Evolutionary conservation across 2,113 vertebrate species (phyloP).

Genomic region (Bubo bubo): DNA sequence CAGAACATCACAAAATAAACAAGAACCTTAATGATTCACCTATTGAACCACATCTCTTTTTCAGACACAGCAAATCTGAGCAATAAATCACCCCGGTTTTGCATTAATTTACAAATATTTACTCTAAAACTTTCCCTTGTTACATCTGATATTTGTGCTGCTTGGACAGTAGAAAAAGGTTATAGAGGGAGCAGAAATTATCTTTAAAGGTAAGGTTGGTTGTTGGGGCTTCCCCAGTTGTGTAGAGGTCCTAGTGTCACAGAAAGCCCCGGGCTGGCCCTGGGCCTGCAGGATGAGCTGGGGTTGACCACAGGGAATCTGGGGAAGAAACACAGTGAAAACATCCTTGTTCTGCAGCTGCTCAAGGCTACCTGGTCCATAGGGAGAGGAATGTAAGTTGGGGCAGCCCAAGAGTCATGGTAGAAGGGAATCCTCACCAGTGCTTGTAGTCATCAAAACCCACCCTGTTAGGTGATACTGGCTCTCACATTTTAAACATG

Average conservation of each 20-base stretch:
- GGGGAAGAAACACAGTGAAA: not conserved
- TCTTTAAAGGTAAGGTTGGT: not conserved
- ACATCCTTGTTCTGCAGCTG: not conserved
- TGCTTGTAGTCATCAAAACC: not conserved
- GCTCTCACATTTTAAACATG: fast-evolving
- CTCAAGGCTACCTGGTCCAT: not conserved
- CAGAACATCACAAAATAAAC: not conserved
- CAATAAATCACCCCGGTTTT: fast-evolving
- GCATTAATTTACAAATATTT: not conserved
- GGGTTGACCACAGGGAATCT: not conserved
- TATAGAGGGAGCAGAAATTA: not conserved
- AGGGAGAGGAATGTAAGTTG: not conserved
- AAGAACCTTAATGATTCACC: not conserved
- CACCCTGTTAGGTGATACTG: not conserved
- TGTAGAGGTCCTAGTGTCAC: not conserved
- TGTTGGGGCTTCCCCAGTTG: not conserved
- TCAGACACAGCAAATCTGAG: not conserved
- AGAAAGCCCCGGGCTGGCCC: fast-evolving
- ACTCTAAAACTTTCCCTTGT: not conserved
- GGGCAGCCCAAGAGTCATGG: not conserved
- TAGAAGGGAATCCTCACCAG: not conserved
- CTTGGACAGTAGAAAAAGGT: not conserved
- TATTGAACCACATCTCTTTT: not conserved
- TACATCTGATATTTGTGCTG: not conserved
- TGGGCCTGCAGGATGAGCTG: not conserved